Base-by-base conservation (phyloP, 2,888 invertebrate genomes). In the Leptopilina drosophilae region DNA sequence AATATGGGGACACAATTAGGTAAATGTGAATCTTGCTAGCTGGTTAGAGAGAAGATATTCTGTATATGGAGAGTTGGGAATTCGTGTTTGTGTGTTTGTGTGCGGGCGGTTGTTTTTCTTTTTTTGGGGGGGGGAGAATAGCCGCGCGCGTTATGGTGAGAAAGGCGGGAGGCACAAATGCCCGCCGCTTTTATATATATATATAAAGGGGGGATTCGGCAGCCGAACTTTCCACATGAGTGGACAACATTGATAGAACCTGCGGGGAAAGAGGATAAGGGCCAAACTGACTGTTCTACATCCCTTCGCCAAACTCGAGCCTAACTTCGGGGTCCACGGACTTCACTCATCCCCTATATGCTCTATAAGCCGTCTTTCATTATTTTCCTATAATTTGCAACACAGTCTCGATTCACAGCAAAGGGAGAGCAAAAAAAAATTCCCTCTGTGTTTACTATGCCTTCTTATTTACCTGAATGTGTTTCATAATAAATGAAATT, bases 351-450 rank as follows among this genome's bases (percentile, higher is more conserved):
- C 80, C 82, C 82, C 78, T 64, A 26, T 26, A 26, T 4, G 46
- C 9, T 81, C 79, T 90, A 89, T 90, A 90, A 91, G 89, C 89
- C 87, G 87, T 88, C 89, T 90, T 90, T 89, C 90, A 89, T 91
- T 91, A 91, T 91, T 91, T 91, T 91, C 87, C 89, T 89, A 89
- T 90, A 90, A 91, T 90, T 90, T 90, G 87, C 86, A 88, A 90
- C 89, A 90, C 88, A 88, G 86, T 82, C 86, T 84, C 85, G 81
- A 75, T 83, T 80, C 80, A 82, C 76, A 2, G 33, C 33, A 26
- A 26, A 75, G 80, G 49, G 78, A 77, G 65, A 76, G 49, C 20
- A 20, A 20, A 73, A 53, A 33, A 77, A 77, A 80, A 81, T 76
- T 20, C 20, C 20, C 20, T 20, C 20, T 42, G 77, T 64, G 53